Evolutionary conservation across 2,888 invertebrate genomes (phyloP).

Genomic region (Cataglyphis cursor): DNA sequence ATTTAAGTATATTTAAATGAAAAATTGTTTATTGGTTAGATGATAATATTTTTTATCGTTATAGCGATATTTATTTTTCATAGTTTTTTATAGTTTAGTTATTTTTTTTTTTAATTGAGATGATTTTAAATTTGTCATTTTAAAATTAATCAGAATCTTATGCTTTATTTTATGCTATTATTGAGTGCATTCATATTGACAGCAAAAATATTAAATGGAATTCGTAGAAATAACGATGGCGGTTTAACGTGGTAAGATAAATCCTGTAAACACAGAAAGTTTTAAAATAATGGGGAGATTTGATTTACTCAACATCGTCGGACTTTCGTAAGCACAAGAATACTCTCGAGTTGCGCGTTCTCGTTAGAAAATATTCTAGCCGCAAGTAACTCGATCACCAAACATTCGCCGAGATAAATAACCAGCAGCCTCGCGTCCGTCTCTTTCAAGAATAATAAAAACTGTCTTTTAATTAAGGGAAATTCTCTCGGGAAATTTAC

Average conservation of each 20-base stretch:
- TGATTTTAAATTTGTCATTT: constrained; percentile 9
- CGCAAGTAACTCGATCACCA: constrained; percentile 14
- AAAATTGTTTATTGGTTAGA: not conserved
- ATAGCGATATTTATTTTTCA: not conserved
- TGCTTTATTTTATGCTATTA: constrained; percentile 4
- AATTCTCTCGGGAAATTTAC: constrained; percentile 33
- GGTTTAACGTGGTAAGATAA: not conserved
- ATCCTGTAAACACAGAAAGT: constrained; percentile 11
- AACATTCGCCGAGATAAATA: constrained; percentile 35
- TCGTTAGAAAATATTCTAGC: constrained; percentile 42
- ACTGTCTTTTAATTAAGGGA: constrained; percentile 72
- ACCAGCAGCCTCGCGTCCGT: not conserved
- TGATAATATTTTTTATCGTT: constrained; percentile 3
- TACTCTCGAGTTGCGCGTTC: constrained; percentile 11
- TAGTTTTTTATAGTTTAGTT: constrained; percentile 7
- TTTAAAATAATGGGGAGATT: constrained; percentile 20
- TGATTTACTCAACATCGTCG: constrained; percentile 6
- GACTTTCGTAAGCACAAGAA: constrained; percentile 30
- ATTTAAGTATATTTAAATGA: not conserved
- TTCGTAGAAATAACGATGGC: not conserved
- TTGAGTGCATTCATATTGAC: not conserved
- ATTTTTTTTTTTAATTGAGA: not conserved
- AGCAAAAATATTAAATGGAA: constrained; percentile 17
- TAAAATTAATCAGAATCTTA: not conserved
- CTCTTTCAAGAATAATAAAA: constrained; percentile 61